Base-by-base conservation (phyloP, 2,113 vertebrate species). In the Cathartes aura region DNA sequence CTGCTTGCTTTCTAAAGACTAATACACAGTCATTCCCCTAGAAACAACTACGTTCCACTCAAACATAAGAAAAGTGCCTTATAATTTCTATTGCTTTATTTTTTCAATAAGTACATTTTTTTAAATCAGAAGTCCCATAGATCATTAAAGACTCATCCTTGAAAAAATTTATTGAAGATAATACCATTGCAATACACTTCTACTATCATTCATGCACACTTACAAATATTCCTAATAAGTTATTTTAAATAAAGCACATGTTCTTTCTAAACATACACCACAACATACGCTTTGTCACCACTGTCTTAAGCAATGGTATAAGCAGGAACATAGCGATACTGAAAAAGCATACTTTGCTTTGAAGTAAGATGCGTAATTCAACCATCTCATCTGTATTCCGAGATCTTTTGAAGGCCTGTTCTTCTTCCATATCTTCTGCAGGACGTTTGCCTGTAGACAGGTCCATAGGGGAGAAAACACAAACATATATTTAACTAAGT, bases 361-460 rank as follows among this genome's bases (percentile, higher is more conserved):
- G 99, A 98, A 99, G 99, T 98, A 99, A 98, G 97, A 99, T 99
- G 62, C 99, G 99, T 27, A 99, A 98, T 98, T 99, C 99, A 97
- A 99, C 99, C 99, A 99, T 99, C 95, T 99, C 99, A 93, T 99
- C 99, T 3, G 99, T 99, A 96, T 99, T 99, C 88, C 99, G 98
- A 95, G 99, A 99, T 95, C 99, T 99, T 98, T 99, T 99, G 98
- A 99, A 99, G 52, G 99, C 99, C 98, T 99, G 99, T 55, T 99
- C 99, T 83, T 99, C 99, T 90, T 99, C 99, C 98, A 98, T 98
- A 97, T 99, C 99, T 98, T 99, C 99, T 88, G 99, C 99, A 90
- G 99, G 99, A 83, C 99, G 99, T 98, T 99, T 99, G 95, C 99
- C 99, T 99, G 98, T 89, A 94, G 95, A 95, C n/a, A 86, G 59